A percentile compares a stretch with the other conserved stretches of the same genome.
phyloP scores from a whole-genome alignment of 2,888 invertebrate species.

The Euplexia lucipara region DNA sequence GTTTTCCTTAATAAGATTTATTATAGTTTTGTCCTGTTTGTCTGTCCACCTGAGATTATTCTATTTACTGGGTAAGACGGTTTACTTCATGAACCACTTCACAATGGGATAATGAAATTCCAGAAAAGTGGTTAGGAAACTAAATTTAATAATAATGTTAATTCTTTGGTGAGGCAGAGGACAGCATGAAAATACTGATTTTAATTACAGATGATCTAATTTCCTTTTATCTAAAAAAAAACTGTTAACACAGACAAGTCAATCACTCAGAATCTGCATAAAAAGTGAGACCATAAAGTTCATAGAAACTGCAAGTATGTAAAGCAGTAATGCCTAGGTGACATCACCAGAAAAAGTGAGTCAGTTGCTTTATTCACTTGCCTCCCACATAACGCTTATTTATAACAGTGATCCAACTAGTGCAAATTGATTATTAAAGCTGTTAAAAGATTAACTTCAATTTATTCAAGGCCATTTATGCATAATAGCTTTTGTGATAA shows the following conservation, averaged over 20 bases:
- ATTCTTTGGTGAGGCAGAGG: background rate
- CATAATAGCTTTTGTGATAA: background rate
- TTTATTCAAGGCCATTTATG: conserved; percentile 5
- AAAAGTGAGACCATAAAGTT: conserved; percentile 2
- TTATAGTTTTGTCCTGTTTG: too few species aligned
- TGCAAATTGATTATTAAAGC: conserved; percentile 29
- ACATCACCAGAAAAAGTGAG: conserved; percentile 54
- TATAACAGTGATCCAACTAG: conserved; percentile 33
- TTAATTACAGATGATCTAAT: conserved; percentile 21
- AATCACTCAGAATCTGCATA: conserved; percentile 3
- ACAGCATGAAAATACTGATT: background rate
- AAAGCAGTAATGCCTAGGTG: conserved; percentile 33
- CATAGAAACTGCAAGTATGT: conserved; percentile 13
- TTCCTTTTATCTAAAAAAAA: background rate
- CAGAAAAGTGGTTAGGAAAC: background rate
- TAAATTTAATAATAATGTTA: background rate
- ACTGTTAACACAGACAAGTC: background rate
- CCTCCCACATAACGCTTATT: conserved; percentile 52
- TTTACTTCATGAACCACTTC: too few species aligned
- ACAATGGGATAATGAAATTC: too few species aligned
- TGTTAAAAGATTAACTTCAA: conserved; percentile 2
- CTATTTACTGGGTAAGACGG: too few species aligned
- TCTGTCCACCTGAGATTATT: too few species aligned
- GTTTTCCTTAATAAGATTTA: background rate
- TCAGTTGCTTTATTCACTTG: conserved; percentile 45